Percentiles rank a stretch among this genome's conserved stretches.
Evolutionary conservation across 2,888 invertebrate species (phyloP).

Genomic region (Hypsopygia costalis): DNA sequence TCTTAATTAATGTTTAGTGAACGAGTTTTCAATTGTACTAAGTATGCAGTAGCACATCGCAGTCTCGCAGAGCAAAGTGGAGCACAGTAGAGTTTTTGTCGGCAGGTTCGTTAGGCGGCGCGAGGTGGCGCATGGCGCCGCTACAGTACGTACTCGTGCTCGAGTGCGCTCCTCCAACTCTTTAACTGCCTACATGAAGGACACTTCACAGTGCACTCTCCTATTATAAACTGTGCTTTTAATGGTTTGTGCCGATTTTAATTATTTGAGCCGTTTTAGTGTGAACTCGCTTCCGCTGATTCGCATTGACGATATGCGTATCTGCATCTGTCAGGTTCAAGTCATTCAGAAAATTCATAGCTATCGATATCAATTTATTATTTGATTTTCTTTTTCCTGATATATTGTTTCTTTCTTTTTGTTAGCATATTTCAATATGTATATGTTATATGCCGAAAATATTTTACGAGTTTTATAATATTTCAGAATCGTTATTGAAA

Average conservation of each 20-base stretch:
- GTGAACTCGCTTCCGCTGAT: conserved; percentile 32
- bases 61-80: conserved; percentile 34
- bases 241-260: conserved; percentile 75
- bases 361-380: background rate
- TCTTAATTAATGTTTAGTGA: no score
- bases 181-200: conserved; percentile 80
- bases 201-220: conserved; percentile 72
- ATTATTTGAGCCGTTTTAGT: conserved; percentile 65
- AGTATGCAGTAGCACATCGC: conserved; percentile 27
- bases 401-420: background rate
- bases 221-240: conserved; percentile 79
- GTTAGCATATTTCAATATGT: background rate
- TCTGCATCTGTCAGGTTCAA: background rate
- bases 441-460: background rate
- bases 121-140: conserved; percentile 58
- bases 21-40: conserved; percentile 6
- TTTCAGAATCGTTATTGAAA: no score
- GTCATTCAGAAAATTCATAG: background rate
- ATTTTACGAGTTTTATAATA: no score
- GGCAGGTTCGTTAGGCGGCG: conserved; percentile 73
- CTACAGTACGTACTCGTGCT: conserved; percentile 71
- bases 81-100: conserved; percentile 57
- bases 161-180: conserved; percentile 75
- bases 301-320: conserved; percentile 1
- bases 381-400: background rate